These are phyloP conservation scores for Pyrrhia umbra DNA, from an alignment of 2,888 invertebrate genomes.

Conservation along the genomic window DNA sequence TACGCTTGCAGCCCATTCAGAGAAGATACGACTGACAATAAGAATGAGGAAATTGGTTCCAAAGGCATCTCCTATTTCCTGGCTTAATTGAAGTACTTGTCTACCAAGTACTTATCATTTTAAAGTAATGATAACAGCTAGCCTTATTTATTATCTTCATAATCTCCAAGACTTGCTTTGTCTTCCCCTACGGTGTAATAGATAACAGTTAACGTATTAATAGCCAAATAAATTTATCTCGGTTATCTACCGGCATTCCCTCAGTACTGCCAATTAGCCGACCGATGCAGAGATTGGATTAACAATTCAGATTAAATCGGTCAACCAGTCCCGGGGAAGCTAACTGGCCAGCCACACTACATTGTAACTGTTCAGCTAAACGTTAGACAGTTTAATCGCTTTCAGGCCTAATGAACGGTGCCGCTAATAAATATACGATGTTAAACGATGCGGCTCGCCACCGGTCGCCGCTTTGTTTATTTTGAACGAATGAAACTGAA, in stretches of 20 bases:
- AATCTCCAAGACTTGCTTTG: constrained; percentile 48
- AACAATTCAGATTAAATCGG: constrained; percentile 85
- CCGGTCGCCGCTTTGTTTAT: constrained; percentile 55
- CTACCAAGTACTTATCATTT: constrained; percentile 26
- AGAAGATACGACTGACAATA: constrained; percentile 27
- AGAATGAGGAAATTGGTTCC: constrained; percentile 27
- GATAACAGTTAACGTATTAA: constrained; percentile 61
- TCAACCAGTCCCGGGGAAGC: constrained; percentile 66
- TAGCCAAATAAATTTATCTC: constrained; percentile 78
- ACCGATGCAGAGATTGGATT: constrained; percentile 79
- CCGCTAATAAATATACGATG: constrained; percentile 67
- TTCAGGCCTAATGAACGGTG: constrained; percentile 77
- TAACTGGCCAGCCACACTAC: constrained; percentile 52
- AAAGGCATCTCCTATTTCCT: constrained; percentile 28
- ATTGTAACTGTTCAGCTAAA: constrained; percentile 69
- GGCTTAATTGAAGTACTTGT: constrained; percentile 47
- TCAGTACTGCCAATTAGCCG: constrained; percentile 82
- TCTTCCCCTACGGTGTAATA: constrained; percentile 29
- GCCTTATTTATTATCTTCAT: constrained; percentile 46
- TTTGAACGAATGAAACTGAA: constrained; percentile 62
- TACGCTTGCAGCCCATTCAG: not conserved
- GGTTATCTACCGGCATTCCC: constrained; percentile 69
- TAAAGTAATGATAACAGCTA: constrained; percentile 34
- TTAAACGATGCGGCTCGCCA: constrained; percentile 65
- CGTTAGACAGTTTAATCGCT: constrained; percentile 70